Percentiles rank a stretch among this genome's conserved stretches.
Conservation (phyloP, 2,113 vertebrate genomes). For the Peucedramus taeniatus region DNA sequence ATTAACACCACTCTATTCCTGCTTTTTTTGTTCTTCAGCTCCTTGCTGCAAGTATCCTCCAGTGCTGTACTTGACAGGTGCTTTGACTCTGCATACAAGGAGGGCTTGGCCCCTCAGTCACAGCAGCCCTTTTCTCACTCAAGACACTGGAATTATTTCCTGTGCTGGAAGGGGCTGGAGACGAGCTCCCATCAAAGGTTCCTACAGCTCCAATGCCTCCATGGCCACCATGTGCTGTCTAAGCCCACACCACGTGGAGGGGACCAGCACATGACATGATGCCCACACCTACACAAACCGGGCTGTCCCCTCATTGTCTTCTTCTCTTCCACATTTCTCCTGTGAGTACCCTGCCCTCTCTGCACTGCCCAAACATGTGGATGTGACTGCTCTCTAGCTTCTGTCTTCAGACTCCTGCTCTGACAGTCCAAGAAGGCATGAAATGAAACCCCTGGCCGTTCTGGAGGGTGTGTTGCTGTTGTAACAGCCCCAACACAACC, state of each 20-base stretch:
- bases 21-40: not conserved
- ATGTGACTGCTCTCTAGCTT: not conserved
- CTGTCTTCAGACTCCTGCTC: not conserved
- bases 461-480: not conserved
- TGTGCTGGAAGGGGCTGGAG: not conserved
- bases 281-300: not conserved
- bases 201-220: fast-evolving
- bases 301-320: not conserved
- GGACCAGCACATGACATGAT: fast-evolving
- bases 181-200: fast-evolving
- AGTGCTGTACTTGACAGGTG: not conserved
- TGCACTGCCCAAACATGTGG: no score
- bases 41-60: not conserved
- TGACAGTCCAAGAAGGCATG: not conserved
- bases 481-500: not conserved
- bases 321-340: not conserved
- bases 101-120: not conserved
- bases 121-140: not conserved
- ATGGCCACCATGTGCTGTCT: fast-evolving
- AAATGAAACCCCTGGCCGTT: not conserved
- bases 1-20: not conserved
- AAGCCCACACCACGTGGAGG: not conserved
- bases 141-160: not conserved
- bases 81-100: not conserved
- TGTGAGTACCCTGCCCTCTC: not conserved